phyloP scores from a whole-genome alignment of 2,888 invertebrate genomes.

The Trichogramma evanescens region DNA sequence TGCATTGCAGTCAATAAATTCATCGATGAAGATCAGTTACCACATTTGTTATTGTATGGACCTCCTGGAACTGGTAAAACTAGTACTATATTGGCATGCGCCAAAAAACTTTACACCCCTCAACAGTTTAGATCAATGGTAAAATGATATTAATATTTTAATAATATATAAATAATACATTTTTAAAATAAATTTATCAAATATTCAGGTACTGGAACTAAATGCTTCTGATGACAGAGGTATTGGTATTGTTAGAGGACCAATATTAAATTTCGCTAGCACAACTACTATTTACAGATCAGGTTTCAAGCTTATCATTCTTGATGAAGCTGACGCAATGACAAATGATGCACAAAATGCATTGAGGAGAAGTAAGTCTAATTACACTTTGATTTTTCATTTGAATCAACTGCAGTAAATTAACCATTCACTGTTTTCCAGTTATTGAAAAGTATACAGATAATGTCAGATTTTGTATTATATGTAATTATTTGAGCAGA shows the following conservation, averaged over 20 bases:
- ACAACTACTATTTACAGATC: slow-evolving; percentile 91
- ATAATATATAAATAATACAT: slow-evolving; percentile 9
- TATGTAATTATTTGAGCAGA: slow-evolving; percentile 97
- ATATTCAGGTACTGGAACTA: slow-evolving; percentile 69
- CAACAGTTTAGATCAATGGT: slow-evolving; percentile 92
- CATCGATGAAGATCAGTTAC: slow-evolving; percentile 84
- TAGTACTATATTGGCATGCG: slow-evolving; percentile 93
- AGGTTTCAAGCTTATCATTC: slow-evolving; percentile 89
- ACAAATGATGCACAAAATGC: slow-evolving; percentile 99
- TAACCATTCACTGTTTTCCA: slow-evolving; percentile 46
- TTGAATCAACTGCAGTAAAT: neutral
- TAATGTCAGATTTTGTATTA: slow-evolving; percentile 96
- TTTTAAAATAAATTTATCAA: slow-evolving; percentile 4
- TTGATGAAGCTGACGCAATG: slow-evolving; percentile 99
- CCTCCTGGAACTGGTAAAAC: slow-evolving; percentile 99
- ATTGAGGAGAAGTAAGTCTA: slow-evolving; percentile 72
- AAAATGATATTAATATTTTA: slow-evolving; percentile 27
- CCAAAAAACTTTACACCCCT: slow-evolving; percentile 81
- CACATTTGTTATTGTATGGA: slow-evolving; percentile 94
- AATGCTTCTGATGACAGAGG: slow-evolving; percentile 99
- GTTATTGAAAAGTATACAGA: slow-evolving; percentile 99
- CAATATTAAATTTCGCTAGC: slow-evolving; percentile 92
- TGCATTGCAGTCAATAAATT: slow-evolving; percentile 70
- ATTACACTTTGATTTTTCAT: neutral
- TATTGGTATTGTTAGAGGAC: slow-evolving; percentile 88